Evolutionary conservation across 2,888 invertebrate genomes (phyloP).

Genomic region (Luperina testacea): DNA sequence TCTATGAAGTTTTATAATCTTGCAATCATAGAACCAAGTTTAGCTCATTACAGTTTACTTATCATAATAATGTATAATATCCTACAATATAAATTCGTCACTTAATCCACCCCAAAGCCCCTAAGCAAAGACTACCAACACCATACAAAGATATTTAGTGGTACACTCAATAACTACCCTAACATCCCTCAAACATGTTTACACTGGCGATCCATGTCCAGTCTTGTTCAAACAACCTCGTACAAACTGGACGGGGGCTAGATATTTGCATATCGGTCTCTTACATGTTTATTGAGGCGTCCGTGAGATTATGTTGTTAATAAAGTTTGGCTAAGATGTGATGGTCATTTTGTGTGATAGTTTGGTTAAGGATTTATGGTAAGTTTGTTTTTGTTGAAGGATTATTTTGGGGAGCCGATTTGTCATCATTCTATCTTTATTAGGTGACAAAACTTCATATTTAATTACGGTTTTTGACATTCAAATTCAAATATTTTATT

Average conservation of each 20-base stretch:
- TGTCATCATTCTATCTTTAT: neutral
- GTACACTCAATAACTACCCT: constrained; percentile 59
- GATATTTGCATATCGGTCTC: constrained; percentile 73
- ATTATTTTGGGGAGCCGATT: constrained; percentile 21
- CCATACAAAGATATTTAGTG: constrained; percentile 60
- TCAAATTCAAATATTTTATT: too few species aligned
- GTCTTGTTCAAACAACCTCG: constrained; percentile 58
- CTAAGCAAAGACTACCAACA: constrained; percentile 30
- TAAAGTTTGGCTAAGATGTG: constrained; percentile 60
- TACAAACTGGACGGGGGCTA: constrained; percentile 62
- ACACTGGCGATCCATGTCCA: constrained; percentile 66
- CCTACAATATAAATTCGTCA: neutral
- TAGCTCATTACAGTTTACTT: neutral
- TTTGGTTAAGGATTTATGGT: constrained; percentile 27
- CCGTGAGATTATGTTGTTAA: constrained; percentile 68
- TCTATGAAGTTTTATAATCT: neutral
- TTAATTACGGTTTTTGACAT: neutral
- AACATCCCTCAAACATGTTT: constrained; percentile 61
- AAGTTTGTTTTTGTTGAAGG: constrained; percentile 36
- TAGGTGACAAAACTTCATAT: neutral
- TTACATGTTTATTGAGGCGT: constrained; percentile 70
- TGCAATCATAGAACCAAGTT: neutral
- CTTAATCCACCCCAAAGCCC: constrained; percentile 32
- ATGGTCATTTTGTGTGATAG: constrained; percentile 58
- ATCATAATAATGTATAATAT: neutral